Evolutionary conservation across 2,797 vertebrate species (phyloP).

Genomic region (Avahi laniger): DNA sequence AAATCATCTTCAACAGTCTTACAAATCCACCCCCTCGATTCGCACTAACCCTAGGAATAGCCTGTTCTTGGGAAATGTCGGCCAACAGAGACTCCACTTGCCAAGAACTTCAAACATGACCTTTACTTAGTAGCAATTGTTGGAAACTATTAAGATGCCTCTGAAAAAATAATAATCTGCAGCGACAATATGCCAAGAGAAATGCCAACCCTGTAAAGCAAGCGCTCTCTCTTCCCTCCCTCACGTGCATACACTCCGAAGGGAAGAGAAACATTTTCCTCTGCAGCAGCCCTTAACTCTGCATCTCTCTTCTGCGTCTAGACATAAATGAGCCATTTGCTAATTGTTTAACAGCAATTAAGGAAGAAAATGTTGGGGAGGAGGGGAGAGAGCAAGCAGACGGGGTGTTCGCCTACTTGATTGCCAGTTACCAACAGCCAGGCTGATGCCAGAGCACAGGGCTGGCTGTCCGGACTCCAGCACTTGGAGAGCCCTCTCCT

Average conservation of each 20-base stretch:
- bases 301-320: slow-evolving; percentile 49
- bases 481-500: neutral
- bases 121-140: slow-evolving; percentile 73
- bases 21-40: neutral
- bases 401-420: neutral
- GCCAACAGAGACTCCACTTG: slow-evolving; percentile 59
- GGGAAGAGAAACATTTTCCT: neutral
- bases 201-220: slow-evolving; percentile 68
- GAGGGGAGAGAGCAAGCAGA: neutral
- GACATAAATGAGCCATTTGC: slow-evolving; percentile 68
- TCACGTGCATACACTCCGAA: neutral
- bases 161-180: slow-evolving; percentile 64
- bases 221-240: neutral
- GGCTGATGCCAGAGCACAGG: neutral
- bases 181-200: slow-evolving; percentile 60
- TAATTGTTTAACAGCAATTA: slow-evolving; percentile 73
- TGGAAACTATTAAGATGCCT: slow-evolving; percentile 76
- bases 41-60: slow-evolving; percentile 21
- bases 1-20: neutral
- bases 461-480: neutral
- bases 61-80: neutral
- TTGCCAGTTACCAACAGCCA: slow-evolving; percentile 21
- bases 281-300: slow-evolving; percentile 29
- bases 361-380: slow-evolving; percentile 38
- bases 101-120: slow-evolving; percentile 69